Base-by-base conservation (phyloP, 2,113 vertebrate genomes). In the Theropithecus gelada region DNA sequence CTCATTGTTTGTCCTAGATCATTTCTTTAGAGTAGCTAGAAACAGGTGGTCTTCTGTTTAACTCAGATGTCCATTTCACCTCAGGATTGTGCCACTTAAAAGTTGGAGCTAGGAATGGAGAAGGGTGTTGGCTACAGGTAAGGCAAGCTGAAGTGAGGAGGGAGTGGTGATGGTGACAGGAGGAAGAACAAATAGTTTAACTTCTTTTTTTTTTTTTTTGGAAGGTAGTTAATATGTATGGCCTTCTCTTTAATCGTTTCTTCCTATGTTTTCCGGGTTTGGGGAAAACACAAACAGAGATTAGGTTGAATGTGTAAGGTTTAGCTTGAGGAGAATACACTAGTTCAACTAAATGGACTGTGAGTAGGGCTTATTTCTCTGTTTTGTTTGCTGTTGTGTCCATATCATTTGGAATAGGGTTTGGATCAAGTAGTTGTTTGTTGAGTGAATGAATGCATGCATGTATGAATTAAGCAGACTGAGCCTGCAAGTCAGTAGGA, bases 21-120 rank as follows among this genome's bases (percentile, higher is more conserved):
- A 57, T 87, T 96, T 92, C 66, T 78, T 72, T 64, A 96, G 48
- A 59, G 25, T 59, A 90, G 59, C 50, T 79, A 88, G 52, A 90
- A 96, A 32, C 78, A 61, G 48, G 79, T 89, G 84, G 18, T 94
- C 32, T 35, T 92, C 27, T 90, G 10, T 87, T 93, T 82, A 76
- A 78, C 43, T 81, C 45, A 78, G 43, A 12, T 80, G 61, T 55
- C 16, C 45, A 27, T 94, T 92, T 94, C 38, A 73, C 61, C 50
- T 91, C 25, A 66, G 61, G 72, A 64, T 92, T 76, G 59, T 38
- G 64, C 45, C 79, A 18, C 88, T 25, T 55, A 59, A 76, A 38
- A 38, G 35, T 50, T 88, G 8, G 66, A 43, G 11, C 12, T 75
- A 80, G 88, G 17, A 66, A 68, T 85, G 70, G 52, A 73, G 16